phyloP scores from a whole-genome alignment of 1,140 invertebrate species.

The Drosophila burlai region DNA sequence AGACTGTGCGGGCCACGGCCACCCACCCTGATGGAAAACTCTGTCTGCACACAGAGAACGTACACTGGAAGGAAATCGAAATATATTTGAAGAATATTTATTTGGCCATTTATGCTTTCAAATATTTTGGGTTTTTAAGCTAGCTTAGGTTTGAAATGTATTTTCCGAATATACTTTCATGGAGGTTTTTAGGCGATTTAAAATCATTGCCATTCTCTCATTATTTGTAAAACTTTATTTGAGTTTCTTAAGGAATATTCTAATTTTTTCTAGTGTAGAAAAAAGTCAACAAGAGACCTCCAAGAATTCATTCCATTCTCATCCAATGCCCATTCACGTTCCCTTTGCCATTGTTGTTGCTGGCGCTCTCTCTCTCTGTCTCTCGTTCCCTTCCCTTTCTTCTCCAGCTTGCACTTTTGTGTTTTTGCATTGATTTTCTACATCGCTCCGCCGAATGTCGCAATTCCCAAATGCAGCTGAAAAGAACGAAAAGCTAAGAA shows the following conservation, averaged over 20 bases:
- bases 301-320: constrained; percentile 22
- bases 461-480: constrained; percentile 37
- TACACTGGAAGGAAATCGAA: constrained; percentile 1
- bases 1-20: constrained; percentile 42
- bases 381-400: constrained; percentile 5
- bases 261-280: constrained; percentile 6
- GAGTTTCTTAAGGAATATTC: background rate
- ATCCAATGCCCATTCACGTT: constrained; percentile 39
- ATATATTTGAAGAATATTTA: background rate
- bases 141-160: background rate
- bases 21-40: constrained; percentile 64
- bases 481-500: constrained; percentile 6
- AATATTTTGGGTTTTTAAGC: background rate
- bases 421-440: constrained; percentile 77
- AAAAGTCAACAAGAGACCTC: constrained; percentile 43
- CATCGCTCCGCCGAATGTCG: constrained; percentile 38
- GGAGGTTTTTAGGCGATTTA: too few relatives aligned
- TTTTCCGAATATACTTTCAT: background rate
- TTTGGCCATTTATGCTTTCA: background rate
- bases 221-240: background rate
- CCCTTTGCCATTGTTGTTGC: constrained; percentile 38
- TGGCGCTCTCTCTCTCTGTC: background rate
- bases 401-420: constrained; percentile 64
- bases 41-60: constrained; percentile 23
- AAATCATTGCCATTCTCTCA: too few relatives aligned